Conservation (phyloP, 2,113 vertebrate genomes). For the Eretmochelys imbricata region DNA sequence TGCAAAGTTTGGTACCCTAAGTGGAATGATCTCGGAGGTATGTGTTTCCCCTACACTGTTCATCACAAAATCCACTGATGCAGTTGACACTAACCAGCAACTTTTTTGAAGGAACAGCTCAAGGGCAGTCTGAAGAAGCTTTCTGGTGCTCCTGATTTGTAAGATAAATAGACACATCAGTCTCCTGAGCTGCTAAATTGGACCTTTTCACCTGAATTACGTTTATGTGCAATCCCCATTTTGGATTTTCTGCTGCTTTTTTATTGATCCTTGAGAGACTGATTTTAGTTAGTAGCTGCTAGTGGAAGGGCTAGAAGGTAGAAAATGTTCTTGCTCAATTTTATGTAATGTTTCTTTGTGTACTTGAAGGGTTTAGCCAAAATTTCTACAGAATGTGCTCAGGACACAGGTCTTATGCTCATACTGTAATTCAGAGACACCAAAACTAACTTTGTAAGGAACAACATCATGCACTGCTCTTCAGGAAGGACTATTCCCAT, state of each 20-base stretch:
- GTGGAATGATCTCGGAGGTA: neutral
- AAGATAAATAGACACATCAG: neutral
- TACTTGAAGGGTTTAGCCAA: neutral
- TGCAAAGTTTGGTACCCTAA: neutral
- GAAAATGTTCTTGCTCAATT: neutral
- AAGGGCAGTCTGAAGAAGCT: neutral
- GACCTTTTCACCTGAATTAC: neutral
- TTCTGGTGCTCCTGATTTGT: neutral
- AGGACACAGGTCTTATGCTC: neutral
- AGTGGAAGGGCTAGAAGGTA: neutral
- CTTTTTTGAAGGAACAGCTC: neutral
- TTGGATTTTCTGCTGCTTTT: neutral
- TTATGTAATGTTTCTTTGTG: neutral
- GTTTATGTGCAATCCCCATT: neutral
- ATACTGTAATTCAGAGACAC: neutral
- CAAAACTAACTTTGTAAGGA: neutral
- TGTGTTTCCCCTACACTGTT: neutral
- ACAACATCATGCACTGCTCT: neutral
- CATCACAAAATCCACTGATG: neutral
- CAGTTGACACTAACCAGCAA: neutral
- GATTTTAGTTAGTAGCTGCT: neutral
- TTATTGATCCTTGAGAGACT: neutral
- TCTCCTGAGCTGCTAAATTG: neutral
- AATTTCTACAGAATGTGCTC: neutral
- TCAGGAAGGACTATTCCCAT: neutral